phyloP scores from a whole-genome alignment of 2,113 vertebrate genomes.

The Gymnobelideus leadbeateri region DNA sequence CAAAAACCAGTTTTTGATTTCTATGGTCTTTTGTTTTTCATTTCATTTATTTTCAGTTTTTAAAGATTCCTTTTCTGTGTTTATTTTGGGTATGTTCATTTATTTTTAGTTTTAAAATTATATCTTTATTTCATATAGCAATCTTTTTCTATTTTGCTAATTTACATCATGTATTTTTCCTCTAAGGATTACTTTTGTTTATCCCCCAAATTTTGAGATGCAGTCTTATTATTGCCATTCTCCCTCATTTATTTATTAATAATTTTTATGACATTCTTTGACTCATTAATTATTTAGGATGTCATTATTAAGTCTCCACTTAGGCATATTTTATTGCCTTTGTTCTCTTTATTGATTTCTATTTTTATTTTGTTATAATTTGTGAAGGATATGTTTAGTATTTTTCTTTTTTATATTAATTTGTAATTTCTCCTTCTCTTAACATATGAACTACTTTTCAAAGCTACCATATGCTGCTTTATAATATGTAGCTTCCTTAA shows the following conservation, averaged over 20 bases:
- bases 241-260: neutral
- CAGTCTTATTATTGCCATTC: neutral
- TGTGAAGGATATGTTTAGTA: neutral
- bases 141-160: neutral
- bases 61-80: neutral
- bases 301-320: neutral
- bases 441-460: neutral
- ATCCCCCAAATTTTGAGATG: neutral
- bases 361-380: neutral
- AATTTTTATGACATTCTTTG: neutral
- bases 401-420: neutral
- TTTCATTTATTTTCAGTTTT: neutral
- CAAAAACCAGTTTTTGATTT: neutral
- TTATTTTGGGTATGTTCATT: neutral
- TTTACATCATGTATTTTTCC: neutral
- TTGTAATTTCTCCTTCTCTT: neutral
- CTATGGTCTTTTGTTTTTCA: neutral
- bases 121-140: neutral
- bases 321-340: neutral
- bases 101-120: neutral
- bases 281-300: neutral
- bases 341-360: neutral
- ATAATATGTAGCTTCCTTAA: neutral
- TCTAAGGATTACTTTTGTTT: neutral
- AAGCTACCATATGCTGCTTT: neutral